phyloP scores from a whole-genome alignment of 2,888 invertebrate species.

The Crossocerus cetratus region DNA sequence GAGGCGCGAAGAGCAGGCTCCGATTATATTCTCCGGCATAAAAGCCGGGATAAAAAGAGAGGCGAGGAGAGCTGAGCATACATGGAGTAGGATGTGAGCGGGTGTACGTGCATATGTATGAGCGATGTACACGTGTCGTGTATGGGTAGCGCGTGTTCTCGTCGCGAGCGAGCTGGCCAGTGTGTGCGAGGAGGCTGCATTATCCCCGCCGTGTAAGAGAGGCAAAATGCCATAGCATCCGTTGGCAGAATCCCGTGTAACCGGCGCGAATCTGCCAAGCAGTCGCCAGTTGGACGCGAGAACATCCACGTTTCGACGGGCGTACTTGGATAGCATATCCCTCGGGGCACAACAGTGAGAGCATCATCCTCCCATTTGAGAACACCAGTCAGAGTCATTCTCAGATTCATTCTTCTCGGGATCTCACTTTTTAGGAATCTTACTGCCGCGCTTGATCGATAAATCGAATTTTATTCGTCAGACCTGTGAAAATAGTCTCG shows the following conservation, averaged over 20 bases:
- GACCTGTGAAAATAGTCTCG: too few species aligned
- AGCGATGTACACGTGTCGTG: slow-evolving; percentile 22
- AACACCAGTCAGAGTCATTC: too few species aligned
- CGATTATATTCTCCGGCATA: not conserved
- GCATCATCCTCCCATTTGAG: too few species aligned
- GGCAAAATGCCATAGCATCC: slow-evolving; percentile 66
- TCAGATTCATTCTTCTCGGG: too few species aligned
- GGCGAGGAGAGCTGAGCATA: not conserved
- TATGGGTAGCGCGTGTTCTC: slow-evolving; percentile 28
- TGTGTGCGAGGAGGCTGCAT: slow-evolving; percentile 29
- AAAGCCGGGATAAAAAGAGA: not conserved
- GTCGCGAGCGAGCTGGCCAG: slow-evolving; percentile 13
- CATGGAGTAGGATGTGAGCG: not conserved
- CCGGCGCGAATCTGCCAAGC: slow-evolving; percentile 63
- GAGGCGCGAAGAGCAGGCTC: too few species aligned
- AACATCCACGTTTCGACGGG: slow-evolving; percentile 42
- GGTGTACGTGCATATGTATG: not conserved
- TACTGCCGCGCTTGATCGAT: too few species aligned
- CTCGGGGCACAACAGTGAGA: too few species aligned
- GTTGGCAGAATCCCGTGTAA: slow-evolving; percentile 64
- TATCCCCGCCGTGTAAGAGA: slow-evolving; percentile 65
- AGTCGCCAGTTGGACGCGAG: slow-evolving; percentile 62
- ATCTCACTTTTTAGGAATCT: too few species aligned
- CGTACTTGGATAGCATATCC: too few species aligned
- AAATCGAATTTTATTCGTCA: not conserved